Base-by-base conservation (phyloP, 1,140 invertebrate genomes). In the Lasaia peninsularis region DNA sequence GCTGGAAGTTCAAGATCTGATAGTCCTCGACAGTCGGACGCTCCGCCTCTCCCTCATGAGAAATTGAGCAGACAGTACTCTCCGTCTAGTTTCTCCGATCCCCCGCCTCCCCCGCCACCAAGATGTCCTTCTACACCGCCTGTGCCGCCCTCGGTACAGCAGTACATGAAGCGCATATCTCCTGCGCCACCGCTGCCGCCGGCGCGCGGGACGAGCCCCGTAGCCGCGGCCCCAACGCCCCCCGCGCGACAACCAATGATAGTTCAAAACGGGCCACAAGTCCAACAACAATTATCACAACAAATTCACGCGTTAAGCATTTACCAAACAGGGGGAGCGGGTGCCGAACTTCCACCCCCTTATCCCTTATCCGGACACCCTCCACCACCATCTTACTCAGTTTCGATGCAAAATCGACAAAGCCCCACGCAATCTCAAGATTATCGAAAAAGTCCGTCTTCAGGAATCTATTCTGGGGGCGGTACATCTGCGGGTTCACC, bases 1-100 rank as follows among this genome's bases (percentile, higher is more conserved):
- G 95, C 95, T 11, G 95, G 94, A 12, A 97, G 95, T 76, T 96
- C 96, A 8, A 91, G 96, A 20, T 97, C 96, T 0, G 96, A 98
- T 74, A 97, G 95, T 87, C 96, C 96, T 0, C 91, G 94, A 62
- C 92, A 94, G 58, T 81, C 76, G 78, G 88, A 87, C 86, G 89
- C 65, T 63, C 90, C 91, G 81, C 80, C 85, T 59, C 62, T 79
- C 8, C 65, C 76, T 85, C 90, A 88, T 85, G 89, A 87, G 86
- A 92, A 87, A 54, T 67, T 90, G 16, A 76, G 78, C 51, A 77
- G 92, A 18, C 90, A 93, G 84, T 94, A 95, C 78, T 94, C 93
- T 31, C 93, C 94, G 1, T 92, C 91, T 14, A 92, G 91, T 61
- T 93, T 93, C 65, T 90, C 91, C 1, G 93, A 94, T 5, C 94